Base-by-base conservation (phyloP, 2,888 invertebrate species). In the Cheilosia vernalis region DNA sequence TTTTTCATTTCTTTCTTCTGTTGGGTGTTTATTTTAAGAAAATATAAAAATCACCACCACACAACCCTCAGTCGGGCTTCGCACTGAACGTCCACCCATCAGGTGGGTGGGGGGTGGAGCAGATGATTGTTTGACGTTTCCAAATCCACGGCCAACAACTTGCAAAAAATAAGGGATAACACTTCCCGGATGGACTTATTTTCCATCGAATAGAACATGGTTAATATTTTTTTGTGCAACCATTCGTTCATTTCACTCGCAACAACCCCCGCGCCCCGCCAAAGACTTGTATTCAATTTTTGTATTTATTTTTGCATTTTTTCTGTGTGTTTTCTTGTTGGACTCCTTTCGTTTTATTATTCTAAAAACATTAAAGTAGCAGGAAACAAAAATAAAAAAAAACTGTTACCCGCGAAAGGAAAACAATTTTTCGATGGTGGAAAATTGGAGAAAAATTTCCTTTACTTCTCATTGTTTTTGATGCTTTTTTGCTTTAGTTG, bases 381-480 rank as follows among this genome's bases (percentile, higher is more conserved):
- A 74, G 66, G 47, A 63, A 49, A 76, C n/a, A n/a, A n/a, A n/a
- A n/a, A n/a, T n/a, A 56, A 40, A 51, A 53, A 78, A 78, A 64
- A 74, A 70, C 81, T 66, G 76, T 58, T 77, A 81, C 85, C 72
- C 76, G 81, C 73, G 76, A 85, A 85, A 85, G 76, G 66, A 85
- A 85, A 85, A 85, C 66, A 72, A 81, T 85, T 72, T 81, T 72
- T 81, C 78, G 81, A 85, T 85, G 85, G 85, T 85, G 85, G 81
- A 81, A 85, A 81, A 85, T 85, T 76, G 73, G 76, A 42, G 37
- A 77, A 85, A 74, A 77, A 61, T 61, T 33, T 81, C 67, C 74
- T 63, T 78, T 67, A 42, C 73, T 73, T 78, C 49, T 66, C 47
- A 42, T 64, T 17, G 15, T 61, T 67, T 66, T 66, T 78, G 42